Conservation (phyloP, 1,140 invertebrate species). For the Trigoniulus corallinus region DNA sequence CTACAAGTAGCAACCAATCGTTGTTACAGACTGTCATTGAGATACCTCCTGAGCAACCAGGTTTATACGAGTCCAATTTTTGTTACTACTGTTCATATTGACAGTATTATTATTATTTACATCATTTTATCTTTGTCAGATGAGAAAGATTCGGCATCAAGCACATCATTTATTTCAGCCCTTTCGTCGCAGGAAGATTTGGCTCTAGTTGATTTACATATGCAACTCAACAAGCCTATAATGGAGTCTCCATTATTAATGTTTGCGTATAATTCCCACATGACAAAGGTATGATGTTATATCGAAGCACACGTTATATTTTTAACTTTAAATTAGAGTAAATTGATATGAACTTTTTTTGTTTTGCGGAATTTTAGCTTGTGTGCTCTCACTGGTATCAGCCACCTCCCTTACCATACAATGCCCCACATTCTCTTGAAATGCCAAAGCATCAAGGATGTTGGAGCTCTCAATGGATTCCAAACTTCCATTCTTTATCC, state of each 20-base stretch:
- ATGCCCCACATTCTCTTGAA: too few relatives aligned
- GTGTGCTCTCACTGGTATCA: constrained; percentile 27
- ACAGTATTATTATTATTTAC: background rate
- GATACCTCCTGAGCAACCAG: too few relatives aligned
- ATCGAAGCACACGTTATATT: too few relatives aligned
- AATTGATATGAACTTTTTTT: background rate
- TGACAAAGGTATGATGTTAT: constrained; percentile 64
- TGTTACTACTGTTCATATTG: too few relatives aligned
- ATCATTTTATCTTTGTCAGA: background rate
- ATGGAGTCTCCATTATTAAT: constrained; percentile 74
- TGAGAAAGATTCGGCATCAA: constrained; percentile 20
- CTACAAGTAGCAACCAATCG: too few relatives aligned
- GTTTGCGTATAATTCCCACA: constrained; percentile 83
- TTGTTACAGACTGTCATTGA: too few relatives aligned
- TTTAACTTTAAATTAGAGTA: too few relatives aligned
- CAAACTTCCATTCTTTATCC: constrained; percentile 42
- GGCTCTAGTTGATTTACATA: constrained; percentile 79
- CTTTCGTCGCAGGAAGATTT: constrained; percentile 86
- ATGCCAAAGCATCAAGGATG: too few relatives aligned
- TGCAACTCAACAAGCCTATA: constrained; percentile 88
- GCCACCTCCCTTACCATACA: constrained; percentile 18
- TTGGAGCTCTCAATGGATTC: constrained; percentile 32
- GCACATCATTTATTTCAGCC: constrained; percentile 69
- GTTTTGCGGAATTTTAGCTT: background rate
- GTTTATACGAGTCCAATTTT: too few relatives aligned